Evolutionary conservation across 1,140 invertebrate species (phyloP), one percentile per base, ranked within the genome.

Genomic region (Cyphomyrmex costatus): DNA sequence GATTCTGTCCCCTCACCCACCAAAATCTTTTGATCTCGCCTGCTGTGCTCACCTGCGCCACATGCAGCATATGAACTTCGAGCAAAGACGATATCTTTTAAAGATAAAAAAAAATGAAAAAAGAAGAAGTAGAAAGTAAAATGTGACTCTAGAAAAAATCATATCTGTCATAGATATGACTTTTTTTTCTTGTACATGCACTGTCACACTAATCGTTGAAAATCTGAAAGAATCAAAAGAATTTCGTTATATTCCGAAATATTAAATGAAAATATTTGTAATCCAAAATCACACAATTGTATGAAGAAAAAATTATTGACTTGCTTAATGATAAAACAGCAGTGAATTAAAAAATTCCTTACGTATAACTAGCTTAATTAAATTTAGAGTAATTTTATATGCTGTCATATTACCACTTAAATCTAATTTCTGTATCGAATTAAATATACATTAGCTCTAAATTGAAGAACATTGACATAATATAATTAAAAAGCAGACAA

Each of bases 1-100:
- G 74, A 89, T 87, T 61, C 65, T 85, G 76, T 89, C 83, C 70
- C 68, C 19, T 49, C 70, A 10, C 8, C 30, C 12, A 16, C 79
- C 79, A 27, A 83, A 83, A 83, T 83, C 79, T 83, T 83, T 83
- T 83, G 79, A 83, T 83, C 79, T 82, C 79, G 51, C 51, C 68
- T 30, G 79, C 79, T 82, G 66, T n/a, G n/a, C 66, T 83, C 36
- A 83, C 79, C 68, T 83, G 79, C 68, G 53, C n/a, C 68, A 74
- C 49, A 42, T 56, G 56, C 16, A 61, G 60, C 68, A 56, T 70
- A 85, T 76, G 86, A 88, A 80, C 53, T 76, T 88, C 56, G 73
- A 80, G 30, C 53, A 74, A 83, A 74, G 33, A 24, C 24, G 79
- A 60, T 42, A 70, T 71, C 14, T 56, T 46, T 71, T 46, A 8